Evolutionary conservation across 2,113 vertebrate genomes (phyloP).

Genomic region (human): GRCh38 chr14:68424001-68424500

Average conservation of each 20-base stretch:
- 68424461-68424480: background rate
- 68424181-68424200: background rate
- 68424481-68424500: background rate
- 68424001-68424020: background rate
- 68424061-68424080: background rate
- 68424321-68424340: background rate
- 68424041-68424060: background rate
- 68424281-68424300: constrained; percentile 14
- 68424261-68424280: background rate
- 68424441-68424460: background rate
- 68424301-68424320: background rate
- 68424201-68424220: constrained; percentile 10
- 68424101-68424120: background rate
- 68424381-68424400: too few species aligned
- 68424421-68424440: background rate
- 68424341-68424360: background rate
- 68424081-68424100: background rate
- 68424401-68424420: background rate
- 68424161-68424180: background rate
- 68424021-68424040: background rate
- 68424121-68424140: background rate
- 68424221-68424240: background rate
- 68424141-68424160: background rate
- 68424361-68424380: background rate
- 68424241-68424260: constrained; percentile 16